Evolutionary conservation across 2,113 vertebrate genomes (phyloP).

Genomic region (Petrocephalus zakoni): DNA sequence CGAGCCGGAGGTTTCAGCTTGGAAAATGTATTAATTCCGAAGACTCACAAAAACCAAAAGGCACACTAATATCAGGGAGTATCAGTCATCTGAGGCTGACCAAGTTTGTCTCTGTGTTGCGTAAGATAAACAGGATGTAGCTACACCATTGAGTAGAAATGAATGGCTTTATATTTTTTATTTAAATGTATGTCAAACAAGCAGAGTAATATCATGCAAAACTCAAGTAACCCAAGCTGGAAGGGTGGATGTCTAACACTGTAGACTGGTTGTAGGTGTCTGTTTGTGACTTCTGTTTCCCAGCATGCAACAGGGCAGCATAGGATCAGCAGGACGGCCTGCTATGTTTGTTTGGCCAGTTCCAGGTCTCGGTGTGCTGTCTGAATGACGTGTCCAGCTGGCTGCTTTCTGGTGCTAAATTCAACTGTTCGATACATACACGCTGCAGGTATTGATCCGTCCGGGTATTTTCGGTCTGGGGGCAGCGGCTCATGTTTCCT

Average conservation of each 20-base stretch:
- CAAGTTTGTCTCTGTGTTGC: not conserved
- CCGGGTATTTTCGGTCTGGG: conserved; percentile 54
- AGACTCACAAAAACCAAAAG: not conserved
- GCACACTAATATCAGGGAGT: not conserved
- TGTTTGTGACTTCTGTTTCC: not conserved
- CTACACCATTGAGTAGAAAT: not conserved
- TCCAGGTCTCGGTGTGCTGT: not conserved
- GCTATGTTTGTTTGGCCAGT: not conserved
- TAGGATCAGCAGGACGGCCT: not conserved
- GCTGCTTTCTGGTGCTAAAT: conserved; percentile 17
- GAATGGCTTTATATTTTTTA: not conserved
- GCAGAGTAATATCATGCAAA: not conserved
- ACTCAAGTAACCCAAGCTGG: not conserved
- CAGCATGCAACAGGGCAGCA: not conserved
- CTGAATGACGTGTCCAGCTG: conserved; percentile 41
- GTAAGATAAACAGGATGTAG: not conserved
- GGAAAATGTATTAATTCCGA: not conserved
- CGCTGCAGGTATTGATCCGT: conserved; percentile 59
- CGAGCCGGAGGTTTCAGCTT: not conserved
- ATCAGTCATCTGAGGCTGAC: not conserved
- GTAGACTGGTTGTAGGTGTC: not conserved
- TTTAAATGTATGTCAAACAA: not conserved
- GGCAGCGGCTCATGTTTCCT: conserved; percentile 30
- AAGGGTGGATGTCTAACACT: not conserved
- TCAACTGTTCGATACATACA: conserved; percentile 50